Conservation (phyloP, 1,140 invertebrate genomes). For the Drosophila leontia region DNA sequence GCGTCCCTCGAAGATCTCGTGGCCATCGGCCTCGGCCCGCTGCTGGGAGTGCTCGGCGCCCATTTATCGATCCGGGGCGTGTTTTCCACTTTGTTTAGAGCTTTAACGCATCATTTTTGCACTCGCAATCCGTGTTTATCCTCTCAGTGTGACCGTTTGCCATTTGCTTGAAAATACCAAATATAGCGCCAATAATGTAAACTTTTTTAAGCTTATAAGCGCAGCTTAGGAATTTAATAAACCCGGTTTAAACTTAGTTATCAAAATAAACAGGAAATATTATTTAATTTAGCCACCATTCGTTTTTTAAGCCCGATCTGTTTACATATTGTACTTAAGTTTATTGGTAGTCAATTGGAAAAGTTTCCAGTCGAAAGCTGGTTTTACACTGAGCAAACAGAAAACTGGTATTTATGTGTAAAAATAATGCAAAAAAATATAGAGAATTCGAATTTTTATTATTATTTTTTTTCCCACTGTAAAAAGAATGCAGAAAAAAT, state of each 20-base stretch:
- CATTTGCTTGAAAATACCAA: background rate
- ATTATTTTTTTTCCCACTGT: too few relatives aligned
- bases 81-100: conserved; percentile 5
- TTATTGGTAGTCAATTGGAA: background rate
- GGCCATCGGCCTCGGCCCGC: conserved; percentile 75
- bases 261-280: background rate
- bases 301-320: background rate
- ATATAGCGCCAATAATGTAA: background rate
- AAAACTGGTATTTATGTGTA: background rate
- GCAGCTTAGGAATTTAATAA: background rate
- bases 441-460: too few relatives aligned
- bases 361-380: background rate
- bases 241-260: too few relatives aligned
- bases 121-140: background rate
- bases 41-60: conserved; percentile 83
- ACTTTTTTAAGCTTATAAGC: background rate
- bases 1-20: conserved; percentile 71
- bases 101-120: conserved; percentile 9
- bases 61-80: conserved; percentile 60
- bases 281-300: background rate
- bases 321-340: background rate
- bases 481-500: too few relatives aligned
- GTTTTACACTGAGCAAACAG: background rate
- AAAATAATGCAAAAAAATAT: too few relatives aligned
- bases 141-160: background rate